phyloP scores from a whole-genome alignment of 2,888 invertebrate genomes.

The Notodonta ziczac region DNA sequence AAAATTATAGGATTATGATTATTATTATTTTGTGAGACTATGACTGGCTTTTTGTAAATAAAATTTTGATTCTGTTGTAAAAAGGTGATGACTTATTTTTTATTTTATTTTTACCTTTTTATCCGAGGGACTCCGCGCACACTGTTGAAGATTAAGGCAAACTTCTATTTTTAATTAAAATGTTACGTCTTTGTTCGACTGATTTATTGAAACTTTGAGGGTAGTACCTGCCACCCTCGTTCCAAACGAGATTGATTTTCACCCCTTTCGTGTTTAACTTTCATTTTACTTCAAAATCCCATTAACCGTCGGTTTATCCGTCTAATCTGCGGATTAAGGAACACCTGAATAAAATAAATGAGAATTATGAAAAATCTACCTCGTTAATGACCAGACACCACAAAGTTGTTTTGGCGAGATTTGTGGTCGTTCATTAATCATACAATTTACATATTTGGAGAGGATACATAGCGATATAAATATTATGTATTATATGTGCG shows the following conservation, averaged over 20 bases:
- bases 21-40: neutral
- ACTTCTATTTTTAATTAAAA: slow-evolving; percentile 7
- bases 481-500: no score
- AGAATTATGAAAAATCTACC: slow-evolving; percentile 3
- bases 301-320: slow-evolving; percentile 36
- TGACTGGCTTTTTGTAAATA: neutral
- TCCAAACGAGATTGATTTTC: slow-evolving; percentile 26
- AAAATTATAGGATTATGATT: neutral
- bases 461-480: no score
- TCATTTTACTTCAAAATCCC: slow-evolving; percentile 44
- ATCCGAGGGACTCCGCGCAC: no score
- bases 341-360: slow-evolving; percentile 7
- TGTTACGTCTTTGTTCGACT: slow-evolving; percentile 12
- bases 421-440: neutral
- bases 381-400: neutral
- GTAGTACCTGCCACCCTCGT: slow-evolving; percentile 8
- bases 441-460: no score
- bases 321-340: slow-evolving; percentile 33
- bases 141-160: no score
- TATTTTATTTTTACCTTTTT: no score
- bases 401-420: neutral
- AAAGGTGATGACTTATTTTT: no score
- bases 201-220: slow-evolving; percentile 5
- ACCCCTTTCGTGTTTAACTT: slow-evolving; percentile 40
- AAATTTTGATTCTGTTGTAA: no score